Conservation (phyloP, 2,113 vertebrate species). For the Muntiacus reevesi region DNA sequence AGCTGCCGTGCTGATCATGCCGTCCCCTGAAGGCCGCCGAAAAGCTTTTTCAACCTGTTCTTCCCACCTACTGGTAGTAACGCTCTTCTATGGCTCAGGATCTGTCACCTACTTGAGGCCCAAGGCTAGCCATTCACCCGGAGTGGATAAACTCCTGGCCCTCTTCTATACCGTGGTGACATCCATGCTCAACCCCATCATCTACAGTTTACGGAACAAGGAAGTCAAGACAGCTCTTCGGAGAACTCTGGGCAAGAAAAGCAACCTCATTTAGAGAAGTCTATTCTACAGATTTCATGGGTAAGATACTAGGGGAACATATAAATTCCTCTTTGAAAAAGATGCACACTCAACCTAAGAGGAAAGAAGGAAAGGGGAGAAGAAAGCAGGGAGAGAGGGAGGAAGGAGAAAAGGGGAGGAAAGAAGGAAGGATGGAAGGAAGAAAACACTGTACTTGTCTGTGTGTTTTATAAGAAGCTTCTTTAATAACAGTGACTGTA, state of each 20-base stretch:
- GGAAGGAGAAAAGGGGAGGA: background rate
- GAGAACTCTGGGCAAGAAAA: background rate
- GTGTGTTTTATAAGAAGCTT: background rate
- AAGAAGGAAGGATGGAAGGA: background rate
- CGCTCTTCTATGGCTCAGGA: slow-evolving; percentile 47
- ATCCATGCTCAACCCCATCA: slow-evolving; percentile 44
- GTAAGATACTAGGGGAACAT: background rate
- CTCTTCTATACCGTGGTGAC: slow-evolving; percentile 52
- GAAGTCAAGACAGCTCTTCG: slow-evolving; percentile 33
- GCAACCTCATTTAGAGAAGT: background rate
- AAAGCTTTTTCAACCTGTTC: background rate
- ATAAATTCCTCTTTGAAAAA: background rate
- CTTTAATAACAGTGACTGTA: background rate
- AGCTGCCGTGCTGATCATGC: background rate
- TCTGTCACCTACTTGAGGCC: slow-evolving; percentile 46
- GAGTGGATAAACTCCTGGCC: background rate
- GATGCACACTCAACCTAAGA: background rate
- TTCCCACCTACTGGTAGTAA: background rate
- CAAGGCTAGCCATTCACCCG: slow-evolving; percentile 40
- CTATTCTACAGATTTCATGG: background rate
- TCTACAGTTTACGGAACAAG: slow-evolving; percentile 51
- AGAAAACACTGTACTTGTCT: background rate
- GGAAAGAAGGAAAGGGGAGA: background rate
- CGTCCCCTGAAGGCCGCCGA: background rate
- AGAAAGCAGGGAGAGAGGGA: background rate